These are phyloP conservation scores for Urocyon cinereoargenteus DNA, from an alignment of 2,797 vertebrate genomes.

Conservation along the genomic window DNA sequence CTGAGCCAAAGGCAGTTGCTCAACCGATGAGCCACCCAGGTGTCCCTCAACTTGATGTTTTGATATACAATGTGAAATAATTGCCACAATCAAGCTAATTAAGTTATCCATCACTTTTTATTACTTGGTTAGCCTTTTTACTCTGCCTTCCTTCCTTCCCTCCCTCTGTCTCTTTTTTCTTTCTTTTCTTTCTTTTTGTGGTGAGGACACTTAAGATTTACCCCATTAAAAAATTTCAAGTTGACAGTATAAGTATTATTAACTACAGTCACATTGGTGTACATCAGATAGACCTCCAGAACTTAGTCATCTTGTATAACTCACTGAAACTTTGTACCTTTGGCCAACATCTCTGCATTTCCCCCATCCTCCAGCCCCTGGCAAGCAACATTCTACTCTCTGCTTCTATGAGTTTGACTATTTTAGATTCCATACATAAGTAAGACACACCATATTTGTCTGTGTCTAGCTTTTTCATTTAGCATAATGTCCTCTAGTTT, in stretches of 20 bases:
- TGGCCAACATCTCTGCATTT: not conserved
- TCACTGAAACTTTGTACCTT: not conserved
- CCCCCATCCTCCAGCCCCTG: not conserved
- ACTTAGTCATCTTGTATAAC: not conserved
- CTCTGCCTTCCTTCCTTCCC: not conserved
- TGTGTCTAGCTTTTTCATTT: not conserved
- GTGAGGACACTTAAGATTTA: not conserved
- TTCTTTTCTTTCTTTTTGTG: not conserved
- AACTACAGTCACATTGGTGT: not conserved
- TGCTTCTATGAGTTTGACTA: not conserved
- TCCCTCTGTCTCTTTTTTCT: not conserved
- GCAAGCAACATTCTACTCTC: not conserved
- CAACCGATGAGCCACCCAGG: too few species aligned
- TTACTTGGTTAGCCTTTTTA: not conserved
- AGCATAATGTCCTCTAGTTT: not conserved
- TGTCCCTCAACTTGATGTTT: not conserved
- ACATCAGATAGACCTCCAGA: not conserved
- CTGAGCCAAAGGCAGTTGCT: too few species aligned
- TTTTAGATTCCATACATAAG: not conserved
- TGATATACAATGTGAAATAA: constrained; percentile 5
- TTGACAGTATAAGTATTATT: not conserved
- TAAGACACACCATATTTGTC: not conserved
- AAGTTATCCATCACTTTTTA: not conserved
- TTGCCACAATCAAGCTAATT: not conserved
- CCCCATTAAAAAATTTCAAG: not conserved